Base-by-base conservation (phyloP, 2,113 vertebrate species). In the Nesogale talazaci region DNA sequence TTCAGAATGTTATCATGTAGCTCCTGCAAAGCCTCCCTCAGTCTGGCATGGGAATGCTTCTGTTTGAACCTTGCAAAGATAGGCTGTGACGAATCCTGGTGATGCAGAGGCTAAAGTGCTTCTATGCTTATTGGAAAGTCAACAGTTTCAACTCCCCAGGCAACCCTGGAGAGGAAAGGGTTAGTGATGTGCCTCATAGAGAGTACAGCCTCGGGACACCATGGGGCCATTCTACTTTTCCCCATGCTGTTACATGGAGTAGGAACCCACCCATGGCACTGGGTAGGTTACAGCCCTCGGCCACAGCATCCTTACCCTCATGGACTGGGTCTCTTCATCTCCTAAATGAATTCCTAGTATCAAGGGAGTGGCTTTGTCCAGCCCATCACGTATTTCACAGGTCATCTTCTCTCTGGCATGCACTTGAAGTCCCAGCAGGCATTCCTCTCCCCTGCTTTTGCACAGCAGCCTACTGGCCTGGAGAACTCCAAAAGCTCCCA, bases 301-400 rank as follows among this genome's bases (percentile, higher is more conserved):
- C 27, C 42, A 6, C 5, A 27, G 15, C 15, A 31, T 23, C 0
- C 1, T 4, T 1, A 12, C 1, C 46, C 42, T 36, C 20, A 20
- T 25, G 19, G 34, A 34, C 22, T 36, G 29, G 34, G 10, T 6
- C 6, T 65, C 23, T 19, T 9, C 25, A 16, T 40, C 34, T 87
- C 22, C 40, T 19, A 8, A 25, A 57, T 20, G 78, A 22, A 10
- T 42, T 89, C 25, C 77, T 27, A 11, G 38, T 14, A 14, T 11
- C 46, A 23, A 15, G 6, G 1, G 52, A 0, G 27, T 14, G 38
- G 6, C 69, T 70, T 74, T 31, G 38, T 0, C 19, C 0, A 7
- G 23, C 65, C 8, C 36, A 29, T 42, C 34, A 69, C 25, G 23
- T 74, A 10, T 88, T 79, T 59, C 40, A 20, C 23, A 29, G 25